Conservation (phyloP, 92 coral and sea anemone genomes). For the Siderastrea siderea region DNA sequence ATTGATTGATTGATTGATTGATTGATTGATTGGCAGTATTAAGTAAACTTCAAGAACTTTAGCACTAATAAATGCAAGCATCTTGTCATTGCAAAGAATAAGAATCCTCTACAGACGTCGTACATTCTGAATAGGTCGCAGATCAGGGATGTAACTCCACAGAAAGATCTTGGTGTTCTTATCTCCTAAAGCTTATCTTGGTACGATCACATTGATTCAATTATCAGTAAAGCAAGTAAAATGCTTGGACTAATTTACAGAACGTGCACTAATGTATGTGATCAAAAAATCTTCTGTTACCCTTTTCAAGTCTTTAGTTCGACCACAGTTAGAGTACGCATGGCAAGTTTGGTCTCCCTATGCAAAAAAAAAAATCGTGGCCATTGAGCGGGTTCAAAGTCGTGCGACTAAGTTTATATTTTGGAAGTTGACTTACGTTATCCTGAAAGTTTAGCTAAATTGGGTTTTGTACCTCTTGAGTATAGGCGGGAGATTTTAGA, state of each 20-base stretch:
- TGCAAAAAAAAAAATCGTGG: slow-evolving; percentile 15
- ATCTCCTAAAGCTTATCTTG: slow-evolving; percentile 26
- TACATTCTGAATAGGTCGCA: slow-evolving; percentile 15
- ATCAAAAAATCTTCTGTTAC: slow-evolving; percentile 24
- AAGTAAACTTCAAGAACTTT: slow-evolving; percentile 36
- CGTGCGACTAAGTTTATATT: slow-evolving; percentile 50
- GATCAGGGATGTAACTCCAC: slow-evolving; percentile 11
- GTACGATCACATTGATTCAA: slow-evolving; percentile 41
- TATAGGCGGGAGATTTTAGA: slow-evolving; percentile 59
- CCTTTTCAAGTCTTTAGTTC: slow-evolving; percentile 42
- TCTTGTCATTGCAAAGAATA: slow-evolving; percentile 34
- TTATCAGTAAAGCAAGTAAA: slow-evolving; percentile 41
- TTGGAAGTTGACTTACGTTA: slow-evolving; percentile 36
- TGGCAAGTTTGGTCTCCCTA: slow-evolving; percentile 24
- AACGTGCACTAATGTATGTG: slow-evolving; percentile 48
- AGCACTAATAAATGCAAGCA: slow-evolving; percentile 29
- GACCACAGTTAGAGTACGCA: slow-evolving; percentile 46
- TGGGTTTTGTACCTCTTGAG: slow-evolving; percentile 38
- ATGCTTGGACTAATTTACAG: slow-evolving; percentile 55
- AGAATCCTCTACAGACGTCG: slow-evolving; percentile 6
- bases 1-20: too few species aligned
- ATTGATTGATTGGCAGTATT: too few species aligned
- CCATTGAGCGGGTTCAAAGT: slow-evolving; percentile 54
- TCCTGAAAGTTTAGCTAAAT: slow-evolving; percentile 46
- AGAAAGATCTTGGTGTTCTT: slow-evolving; percentile 51